A percentile compares a stretch with the other conserved stretches of the same genome.
phyloP scores from a whole-genome alignment of 2,888 invertebrate genomes.

The Lampropteryx suffumata region DNA sequence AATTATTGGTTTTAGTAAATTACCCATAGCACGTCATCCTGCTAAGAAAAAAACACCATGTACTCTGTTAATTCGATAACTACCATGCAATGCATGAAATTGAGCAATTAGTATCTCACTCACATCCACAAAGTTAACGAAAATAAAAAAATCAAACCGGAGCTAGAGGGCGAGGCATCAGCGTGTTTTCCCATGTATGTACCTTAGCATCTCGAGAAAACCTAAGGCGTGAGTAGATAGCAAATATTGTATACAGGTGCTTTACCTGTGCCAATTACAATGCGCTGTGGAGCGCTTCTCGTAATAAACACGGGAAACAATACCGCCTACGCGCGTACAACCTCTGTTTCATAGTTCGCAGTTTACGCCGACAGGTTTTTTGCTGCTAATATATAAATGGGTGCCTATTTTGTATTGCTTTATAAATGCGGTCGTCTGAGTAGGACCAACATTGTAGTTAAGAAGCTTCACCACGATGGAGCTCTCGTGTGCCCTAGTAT shows the following conservation, averaged over 20 bases:
- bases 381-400: slow-evolving; percentile 61
- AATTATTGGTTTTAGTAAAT: slow-evolving; percentile 14
- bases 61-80: slow-evolving; percentile 27
- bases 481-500: slow-evolving; percentile 62
- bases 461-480: slow-evolving; percentile 73
- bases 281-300: slow-evolving; percentile 44
- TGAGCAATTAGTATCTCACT: slow-evolving; percentile 34
- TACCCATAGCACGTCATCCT: slow-evolving; percentile 22
- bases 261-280: slow-evolving; percentile 42
- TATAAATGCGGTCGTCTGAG: slow-evolving; percentile 68
- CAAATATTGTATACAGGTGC: slow-evolving; percentile 47
- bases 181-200: slow-evolving; percentile 46
- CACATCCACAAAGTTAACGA: slow-evolving; percentile 33
- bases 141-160: slow-evolving; percentile 38
- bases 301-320: slow-evolving; percentile 58
- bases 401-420: slow-evolving; percentile 75
- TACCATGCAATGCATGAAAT: slow-evolving; percentile 21
- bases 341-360: slow-evolving; percentile 70
- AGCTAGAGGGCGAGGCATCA: slow-evolving; percentile 38
- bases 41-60: slow-evolving; percentile 16
- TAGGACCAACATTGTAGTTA: slow-evolving; percentile 66
- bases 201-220: slow-evolving; percentile 28
- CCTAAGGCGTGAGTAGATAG: slow-evolving; percentile 46
- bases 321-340: slow-evolving; percentile 61
- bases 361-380: slow-evolving; percentile 73